Conservation (phyloP, 2,113 vertebrate species). For the Perca flavescens region DNA sequence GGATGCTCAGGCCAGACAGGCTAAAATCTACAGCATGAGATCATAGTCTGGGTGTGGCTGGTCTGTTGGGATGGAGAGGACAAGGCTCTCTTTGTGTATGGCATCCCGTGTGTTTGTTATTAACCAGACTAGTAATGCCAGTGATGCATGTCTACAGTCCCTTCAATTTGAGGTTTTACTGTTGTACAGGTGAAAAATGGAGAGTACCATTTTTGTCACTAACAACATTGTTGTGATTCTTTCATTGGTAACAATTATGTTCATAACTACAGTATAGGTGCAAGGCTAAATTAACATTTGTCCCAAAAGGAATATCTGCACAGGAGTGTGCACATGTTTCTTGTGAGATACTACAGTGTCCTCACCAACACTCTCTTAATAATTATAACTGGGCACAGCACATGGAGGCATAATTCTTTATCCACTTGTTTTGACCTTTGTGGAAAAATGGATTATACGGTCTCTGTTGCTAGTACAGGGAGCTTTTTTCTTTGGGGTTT, state of each 20-base stretch:
- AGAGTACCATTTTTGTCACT: not conserved
- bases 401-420: not conserved
- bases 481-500: not conserved
- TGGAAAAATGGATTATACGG: not conserved
- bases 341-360: not conserved
- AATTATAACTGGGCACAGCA: not conserved
- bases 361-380: not conserved
- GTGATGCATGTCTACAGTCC: conserved; percentile 5
- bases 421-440: not conserved
- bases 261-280: not conserved
- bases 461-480: not conserved
- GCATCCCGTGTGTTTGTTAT: conserved; percentile 26
- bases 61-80: conserved; percentile 43
- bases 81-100: conserved; percentile 47
- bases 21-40: conserved; percentile 71
- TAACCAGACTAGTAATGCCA: not conserved
- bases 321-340: not conserved
- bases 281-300: not conserved
- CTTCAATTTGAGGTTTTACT: not conserved
- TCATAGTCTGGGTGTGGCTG: conserved; percentile 80
- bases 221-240: not conserved
- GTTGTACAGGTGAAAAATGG: not conserved
- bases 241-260: not conserved
- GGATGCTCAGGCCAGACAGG: conserved; percentile 65
- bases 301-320: not conserved